A percentile compares a stretch with the other conserved stretches of the same genome.
These are phyloP conservation scores for Drosophila flavopinicola DNA, from an alignment of 2,888 invertebrate species.

Conservation along the genomic window DNA sequence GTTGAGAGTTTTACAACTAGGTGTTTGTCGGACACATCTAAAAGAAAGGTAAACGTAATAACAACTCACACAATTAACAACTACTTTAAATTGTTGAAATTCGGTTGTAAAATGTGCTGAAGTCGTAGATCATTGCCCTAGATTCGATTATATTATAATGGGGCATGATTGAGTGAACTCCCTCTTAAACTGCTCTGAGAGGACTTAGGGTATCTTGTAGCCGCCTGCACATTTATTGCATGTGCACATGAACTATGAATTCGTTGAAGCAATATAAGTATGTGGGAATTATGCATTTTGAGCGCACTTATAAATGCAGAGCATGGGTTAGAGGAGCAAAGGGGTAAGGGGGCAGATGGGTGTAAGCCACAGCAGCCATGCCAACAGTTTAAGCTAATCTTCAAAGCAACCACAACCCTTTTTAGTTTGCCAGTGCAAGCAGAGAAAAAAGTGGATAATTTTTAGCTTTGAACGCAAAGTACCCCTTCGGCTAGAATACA, in stretches of 20 bases:
- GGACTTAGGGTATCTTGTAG: constrained; percentile 24
- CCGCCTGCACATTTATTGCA: not conserved
- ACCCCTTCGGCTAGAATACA: constrained; percentile 69
- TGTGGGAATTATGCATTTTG: constrained; percentile 65
- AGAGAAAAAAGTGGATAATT: constrained; percentile 54
- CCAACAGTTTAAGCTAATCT: constrained; percentile 48
- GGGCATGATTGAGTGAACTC: too few relatives aligned
- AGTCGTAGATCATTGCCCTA: not conserved
- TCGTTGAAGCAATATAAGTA: constrained; percentile 39
- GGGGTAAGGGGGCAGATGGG: too few relatives aligned
- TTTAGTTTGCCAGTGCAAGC: constrained; percentile 36
- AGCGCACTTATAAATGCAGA: constrained; percentile 63
- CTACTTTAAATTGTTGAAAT: too few relatives aligned
- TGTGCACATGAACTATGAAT: constrained; percentile 35
- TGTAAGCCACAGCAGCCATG: constrained; percentile 26
- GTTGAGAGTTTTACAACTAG: not conserved
- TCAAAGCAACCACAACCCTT: constrained; percentile 72
- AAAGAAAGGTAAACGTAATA: too few relatives aligned
- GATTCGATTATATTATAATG: too few relatives aligned
- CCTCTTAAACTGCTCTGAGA: too few relatives aligned
- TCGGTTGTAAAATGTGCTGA: too few relatives aligned
- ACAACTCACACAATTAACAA: too few relatives aligned
- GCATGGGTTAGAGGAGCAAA: too few relatives aligned
- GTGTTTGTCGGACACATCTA: too few relatives aligned
- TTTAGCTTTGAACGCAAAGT: constrained; percentile 72